Evolutionary conservation across 2,888 invertebrate species (phyloP), one percentile per base, ranked within the genome.

Genomic region (Acanthosepion lycidas): DNA sequence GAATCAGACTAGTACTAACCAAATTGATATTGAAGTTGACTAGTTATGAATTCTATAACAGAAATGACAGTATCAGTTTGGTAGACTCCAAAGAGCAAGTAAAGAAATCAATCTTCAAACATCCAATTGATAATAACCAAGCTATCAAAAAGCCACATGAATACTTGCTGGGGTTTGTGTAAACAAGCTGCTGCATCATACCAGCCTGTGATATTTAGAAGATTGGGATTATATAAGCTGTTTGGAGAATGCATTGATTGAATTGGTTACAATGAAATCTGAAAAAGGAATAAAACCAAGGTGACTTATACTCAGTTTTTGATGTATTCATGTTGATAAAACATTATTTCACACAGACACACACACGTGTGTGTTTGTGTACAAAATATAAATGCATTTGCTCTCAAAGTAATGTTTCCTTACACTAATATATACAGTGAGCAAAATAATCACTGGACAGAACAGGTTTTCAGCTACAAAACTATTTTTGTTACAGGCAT

Each of bases 121-220:
- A 78, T 18, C n/a, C 78, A 78, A 33, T 78, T 78, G 78, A 78
- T 78, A 78, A n/a, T 78, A 78, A 33, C 78, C 78, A n/a, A 33
- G n/a, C n/a, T 78, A 78, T 78, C 78, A 78, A n/a, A 78, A 33
- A 78, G 78, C 78, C 59, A 59, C n/a, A n/a, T 78, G 78, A 78
- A 78, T 33, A 78, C 78, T 78, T 78, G 78, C 18, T n/a, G 23
- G n/a, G 3, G 78, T 78, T 78, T 78, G 78, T 33, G 33, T n/a
- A 78, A 78, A 78, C 78, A 78, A 78, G n/a, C 12, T n/a, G 4
- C 6, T 78, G 78, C n/a, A 78, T 78, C 78, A 33, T 33, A 78
- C n/a, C n/a, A 78, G 15, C 78, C 78, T 12, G 12, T 78, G 78
- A 78, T 78, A n/a, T 78, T n/a, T n/a, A n/a, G n/a, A 15, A 78